Evolutionary conservation across 2,113 vertebrate species (phyloP), one percentile per base, ranked within the genome.

Genomic region (Microtus oregoni): DNA sequence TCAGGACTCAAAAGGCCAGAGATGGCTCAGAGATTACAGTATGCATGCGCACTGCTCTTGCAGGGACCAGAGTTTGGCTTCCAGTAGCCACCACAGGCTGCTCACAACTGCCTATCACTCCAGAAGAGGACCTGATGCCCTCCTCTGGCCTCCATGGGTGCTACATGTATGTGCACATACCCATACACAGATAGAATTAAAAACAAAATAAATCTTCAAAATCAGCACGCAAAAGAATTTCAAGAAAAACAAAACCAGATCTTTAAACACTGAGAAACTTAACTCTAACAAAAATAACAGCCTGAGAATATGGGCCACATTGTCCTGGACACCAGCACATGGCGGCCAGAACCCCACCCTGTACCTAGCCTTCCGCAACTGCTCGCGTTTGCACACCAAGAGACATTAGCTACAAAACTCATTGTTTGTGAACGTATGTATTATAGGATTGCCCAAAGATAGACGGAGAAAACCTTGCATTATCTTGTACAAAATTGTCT

Each of bases 401-500:
- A 35, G 86, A 52, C 38, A 81, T 9, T 20, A 70, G 47, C 61
- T 70, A n/a, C 68, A 88, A 24, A 77, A 44, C 26, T 94, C 92
- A 35, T 2, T 87, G 65, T 70, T 3, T 67, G 93, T 92, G 96
- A 63, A 77, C 41, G 28, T 87, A 86, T n/a, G 79, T 90, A 94
- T 70, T 96, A 95, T 85, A 67, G 30, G 0, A 47, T 22, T 89
- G 92, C 91, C 76, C 76, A 95, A 85, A 81, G 58, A 41, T 72
- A 93, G 96, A 78, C 61, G 70, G 30, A 93, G 28, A 90, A 96
- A 93, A 96, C 24, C 35, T 86, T 91, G 2, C 44, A 91, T 78
- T 89, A 87, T 50, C 26, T 92, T 96, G 91, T 96, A 97, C 73
- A 90, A 96, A 97, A 97, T 47, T 94, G 20, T 85, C 96, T 67